Base-by-base conservation (phyloP, 2,113 vertebrate species). In the Elanoides forficatus region DNA sequence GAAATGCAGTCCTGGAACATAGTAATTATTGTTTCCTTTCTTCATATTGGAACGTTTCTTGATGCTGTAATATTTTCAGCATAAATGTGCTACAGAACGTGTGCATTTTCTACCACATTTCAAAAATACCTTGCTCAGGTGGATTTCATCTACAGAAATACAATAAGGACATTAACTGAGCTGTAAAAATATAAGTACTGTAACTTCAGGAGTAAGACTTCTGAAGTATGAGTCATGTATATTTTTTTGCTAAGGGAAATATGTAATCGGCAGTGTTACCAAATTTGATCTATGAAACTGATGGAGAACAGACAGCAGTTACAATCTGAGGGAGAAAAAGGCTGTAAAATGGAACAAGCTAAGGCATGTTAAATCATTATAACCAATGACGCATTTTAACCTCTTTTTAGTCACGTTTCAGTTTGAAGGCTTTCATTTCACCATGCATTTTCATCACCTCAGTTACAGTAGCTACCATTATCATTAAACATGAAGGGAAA, bases 201-300 rank as follows among this genome's bases (percentile, higher is more conserved):
- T 87, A 71, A 95, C 88, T 97, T 92, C 56, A 95, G 83, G 82
- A 94, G 60, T 74, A 91, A 95, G 62, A 94, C 86, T 67, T 94
- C 68, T 95, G 81, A 90, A 86, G 80, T 88, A 56, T 81, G 80
- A 94, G 63, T 84, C 85, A n/a, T 32, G 15, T 55, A 4, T 67
- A 22, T 15, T 26, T 78, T 88, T 76, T 81, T 92, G 58, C 83
- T 91, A 45, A 91, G 76, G 10, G 25, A 84, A 83, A 76, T 94
- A 66, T 47, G 32, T 74, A 88, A 83, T 80, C 1, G 2, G 42
- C 75, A 72, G 4, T 7, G 18, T 78, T 93, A 78, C 62, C 82
- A 78, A 71, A 92, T 88, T 34, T 74, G 55, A 86, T 92, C 36
- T 67, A 40, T 47, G 40, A 70, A 93, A 88, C 20, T 78, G 81